Evolutionary conservation across 2,888 invertebrate genomes (phyloP).

Genomic region (Hydraecia micacea): DNA sequence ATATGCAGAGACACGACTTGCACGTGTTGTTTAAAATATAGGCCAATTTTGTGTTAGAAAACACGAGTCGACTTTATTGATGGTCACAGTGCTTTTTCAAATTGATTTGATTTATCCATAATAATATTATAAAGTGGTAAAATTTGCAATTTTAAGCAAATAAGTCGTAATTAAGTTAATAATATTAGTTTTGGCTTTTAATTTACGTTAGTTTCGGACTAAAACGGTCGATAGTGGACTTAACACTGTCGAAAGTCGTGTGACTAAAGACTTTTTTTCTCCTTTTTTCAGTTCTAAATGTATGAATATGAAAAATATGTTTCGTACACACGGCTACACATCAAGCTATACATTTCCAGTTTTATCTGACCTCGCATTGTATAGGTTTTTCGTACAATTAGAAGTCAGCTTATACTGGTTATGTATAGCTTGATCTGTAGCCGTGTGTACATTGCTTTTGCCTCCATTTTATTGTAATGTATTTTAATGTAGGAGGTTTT

Average conservation of each 20-base stretch:
- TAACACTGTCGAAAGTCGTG: too few relatives aligned
- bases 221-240: not conserved
- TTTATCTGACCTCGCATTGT: too few relatives aligned
- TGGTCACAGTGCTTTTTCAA: not conserved
- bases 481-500: constrained; percentile 62
- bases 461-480: constrained; percentile 32
- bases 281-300: not conserved
- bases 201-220: not conserved
- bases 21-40: constrained; percentile 27
- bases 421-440: too few relatives aligned
- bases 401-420: too few relatives aligned
- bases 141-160: too few relatives aligned
- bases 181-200: not conserved
- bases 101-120: not conserved
- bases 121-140: too few relatives aligned
- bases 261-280: not conserved
- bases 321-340: too few relatives aligned
- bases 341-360: too few relatives aligned
- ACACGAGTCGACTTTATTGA: not conserved
- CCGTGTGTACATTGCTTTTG: constrained; percentile 1
- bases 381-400: too few relatives aligned
- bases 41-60: constrained; percentile 8
- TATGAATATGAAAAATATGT: constrained; percentile 31
- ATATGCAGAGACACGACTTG: constrained; percentile 40
- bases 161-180: too few relatives aligned